Evolutionary conservation across 2,113 vertebrate genomes (phyloP).

Genomic region (Scophthalmus maximus): DNA sequence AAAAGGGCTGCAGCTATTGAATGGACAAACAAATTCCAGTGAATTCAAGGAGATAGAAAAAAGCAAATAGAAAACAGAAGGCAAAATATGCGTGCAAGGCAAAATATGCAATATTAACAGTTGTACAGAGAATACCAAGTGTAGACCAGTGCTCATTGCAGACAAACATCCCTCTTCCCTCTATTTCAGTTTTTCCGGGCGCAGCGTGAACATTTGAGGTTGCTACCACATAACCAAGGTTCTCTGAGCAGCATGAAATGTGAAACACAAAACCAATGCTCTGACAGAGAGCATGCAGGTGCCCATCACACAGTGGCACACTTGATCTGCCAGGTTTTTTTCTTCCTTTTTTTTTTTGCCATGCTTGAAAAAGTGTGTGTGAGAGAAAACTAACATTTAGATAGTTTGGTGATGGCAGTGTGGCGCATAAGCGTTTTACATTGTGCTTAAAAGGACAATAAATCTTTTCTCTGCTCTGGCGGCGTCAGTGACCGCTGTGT

Average conservation of each 20-base stretch:
- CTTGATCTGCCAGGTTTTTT: too few species aligned
- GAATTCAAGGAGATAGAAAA: too few species aligned
- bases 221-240: not conserved
- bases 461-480: slow-evolving; percentile 39
- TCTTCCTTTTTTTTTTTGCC: too few species aligned
- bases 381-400: slow-evolving; percentile 12
- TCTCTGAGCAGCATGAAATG: not conserved
- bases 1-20: too few species aligned
- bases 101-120: slow-evolving; percentile 6
- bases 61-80: too few species aligned
- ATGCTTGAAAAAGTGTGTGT: not conserved
- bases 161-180: not conserved
- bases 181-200: not conserved
- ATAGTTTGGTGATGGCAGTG: slow-evolving; percentile 14
- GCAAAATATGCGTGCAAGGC: not conserved
- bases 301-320: slow-evolving; percentile 3
- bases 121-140: not conserved
- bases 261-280: not conserved
- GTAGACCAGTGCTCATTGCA: not conserved
- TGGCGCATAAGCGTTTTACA: slow-evolving; percentile 6
- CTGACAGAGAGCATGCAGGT: not conserved
- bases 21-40: too few species aligned
- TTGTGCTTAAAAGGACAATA: slow-evolving; percentile 30
- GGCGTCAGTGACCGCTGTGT: slow-evolving; percentile 61
- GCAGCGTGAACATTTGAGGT: not conserved